phyloP scores from a whole-genome alignment of 2,888 invertebrate species.

The Epinotia brunnichana region DNA sequence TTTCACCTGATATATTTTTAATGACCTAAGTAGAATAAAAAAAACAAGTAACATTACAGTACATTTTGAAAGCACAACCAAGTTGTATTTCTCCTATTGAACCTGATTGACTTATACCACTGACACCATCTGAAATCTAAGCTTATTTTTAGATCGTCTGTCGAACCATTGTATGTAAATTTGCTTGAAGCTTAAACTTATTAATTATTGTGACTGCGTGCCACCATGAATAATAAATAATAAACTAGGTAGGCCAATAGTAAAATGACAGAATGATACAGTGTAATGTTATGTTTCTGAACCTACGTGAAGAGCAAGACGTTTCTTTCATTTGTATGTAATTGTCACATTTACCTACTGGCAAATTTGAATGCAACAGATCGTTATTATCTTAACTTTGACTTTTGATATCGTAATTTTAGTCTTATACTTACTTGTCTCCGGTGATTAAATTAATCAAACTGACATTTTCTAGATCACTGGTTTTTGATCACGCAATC shows the following conservation, averaged over 20 bases:
- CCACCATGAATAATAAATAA: slow-evolving; percentile 72
- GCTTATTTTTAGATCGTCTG: slow-evolving; percentile 45
- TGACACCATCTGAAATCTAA: slow-evolving; percentile 43
- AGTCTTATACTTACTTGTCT: no score
- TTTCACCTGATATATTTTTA: neutral
- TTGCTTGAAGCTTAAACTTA: slow-evolving; percentile 73
- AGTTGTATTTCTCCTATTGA: slow-evolving; percentile 18
- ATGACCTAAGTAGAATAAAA: neutral
- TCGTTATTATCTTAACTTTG: no score
- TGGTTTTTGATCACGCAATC: no score
- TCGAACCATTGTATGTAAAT: slow-evolving; percentile 78
- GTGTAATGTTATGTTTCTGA: neutral
- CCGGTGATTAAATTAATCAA: no score
- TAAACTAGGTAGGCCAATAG: slow-evolving; percentile 50
- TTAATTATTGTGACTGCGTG: slow-evolving; percentile 77
- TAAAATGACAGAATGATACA: slow-evolving; percentile 26
- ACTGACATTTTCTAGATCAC: no score
- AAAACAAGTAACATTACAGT: neutral
- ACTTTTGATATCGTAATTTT: no score
- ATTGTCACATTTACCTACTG: no score
- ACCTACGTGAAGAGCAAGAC: neutral
- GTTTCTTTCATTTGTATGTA: neutral
- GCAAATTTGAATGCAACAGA: neutral
- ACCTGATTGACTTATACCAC: slow-evolving; percentile 40
- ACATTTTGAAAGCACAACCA: neutral